Percentiles rank a stretch among this genome's conserved stretches.
Evolutionary conservation across 2,888 invertebrate genomes (phyloP).

Genomic region (Caenorhabditis plicata): DNA sequence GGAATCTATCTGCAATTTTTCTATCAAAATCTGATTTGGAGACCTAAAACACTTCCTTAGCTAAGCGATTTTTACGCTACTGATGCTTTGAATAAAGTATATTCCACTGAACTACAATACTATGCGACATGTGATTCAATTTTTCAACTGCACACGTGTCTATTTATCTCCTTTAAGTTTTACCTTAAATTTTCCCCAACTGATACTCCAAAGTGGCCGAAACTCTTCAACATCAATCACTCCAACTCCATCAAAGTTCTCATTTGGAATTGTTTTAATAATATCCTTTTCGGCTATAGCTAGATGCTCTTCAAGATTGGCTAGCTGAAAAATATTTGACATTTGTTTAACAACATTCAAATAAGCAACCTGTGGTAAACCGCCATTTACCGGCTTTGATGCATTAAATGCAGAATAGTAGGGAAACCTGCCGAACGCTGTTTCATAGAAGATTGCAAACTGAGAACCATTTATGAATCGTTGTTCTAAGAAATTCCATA

Average conservation of each 20-base stretch:
- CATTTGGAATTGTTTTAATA: slow-evolving; percentile 31
- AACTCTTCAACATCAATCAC: slow-evolving; percentile 48
- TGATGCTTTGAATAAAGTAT: too few relatives aligned
- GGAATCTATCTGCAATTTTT: too few relatives aligned
- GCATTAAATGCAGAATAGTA: slow-evolving; percentile 24
- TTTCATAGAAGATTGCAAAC: slow-evolving; percentile 44
- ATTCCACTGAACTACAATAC: too few relatives aligned
- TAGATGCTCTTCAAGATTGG: slow-evolving; percentile 14
- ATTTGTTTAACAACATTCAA: neutral
- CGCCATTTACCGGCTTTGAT: slow-evolving; percentile 32
- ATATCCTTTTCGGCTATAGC: slow-evolving; percentile 18
- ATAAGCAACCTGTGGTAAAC: slow-evolving; percentile 40
- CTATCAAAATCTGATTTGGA: too few relatives aligned
- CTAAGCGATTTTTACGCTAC: too few relatives aligned
- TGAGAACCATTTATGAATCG: slow-evolving; percentile 19
- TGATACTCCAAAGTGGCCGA: slow-evolving; percentile 37
- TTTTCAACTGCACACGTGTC: too few relatives aligned
- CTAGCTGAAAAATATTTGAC: slow-evolving; percentile 7
- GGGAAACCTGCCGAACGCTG: slow-evolving; percentile 36
- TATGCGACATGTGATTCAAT: too few relatives aligned
- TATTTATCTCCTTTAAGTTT: neutral
- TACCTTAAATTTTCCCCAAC: slow-evolving; percentile 40
- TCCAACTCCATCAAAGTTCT: slow-evolving; percentile 37
- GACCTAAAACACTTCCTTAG: too few relatives aligned
- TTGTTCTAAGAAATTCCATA: slow-evolving; percentile 12